Percentiles rank a stretch among this genome's conserved stretches.
These are phyloP conservation scores for Plebejus melissa DNA, from an alignment of 2,888 invertebrate genomes.

Conservation along the genomic window DNA sequence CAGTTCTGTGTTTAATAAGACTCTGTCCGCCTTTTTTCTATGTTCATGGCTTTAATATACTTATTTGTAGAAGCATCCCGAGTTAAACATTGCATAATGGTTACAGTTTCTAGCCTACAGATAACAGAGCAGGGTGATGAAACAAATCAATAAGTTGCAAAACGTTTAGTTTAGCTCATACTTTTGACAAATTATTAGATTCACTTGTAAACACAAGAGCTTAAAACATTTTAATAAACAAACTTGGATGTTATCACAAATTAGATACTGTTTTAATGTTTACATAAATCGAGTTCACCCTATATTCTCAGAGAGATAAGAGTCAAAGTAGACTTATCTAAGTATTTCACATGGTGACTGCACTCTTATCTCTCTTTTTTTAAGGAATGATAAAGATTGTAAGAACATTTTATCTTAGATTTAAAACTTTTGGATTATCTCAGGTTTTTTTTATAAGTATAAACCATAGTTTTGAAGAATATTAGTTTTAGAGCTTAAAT, in stretches of 20 bases:
- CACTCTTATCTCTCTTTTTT: constrained; percentile 34
- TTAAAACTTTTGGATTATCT: background rate
- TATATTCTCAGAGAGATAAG: constrained; percentile 21
- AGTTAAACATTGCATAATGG: background rate
- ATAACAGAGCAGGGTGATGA: too few relatives aligned
- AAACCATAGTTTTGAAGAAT: too few relatives aligned
- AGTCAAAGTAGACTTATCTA: constrained; percentile 22
- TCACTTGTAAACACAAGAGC: background rate
- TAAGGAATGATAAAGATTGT: background rate
- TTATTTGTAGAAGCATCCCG: background rate
- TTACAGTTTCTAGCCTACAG: background rate
- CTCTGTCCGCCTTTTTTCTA: too few relatives aligned
- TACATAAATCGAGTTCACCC: background rate
- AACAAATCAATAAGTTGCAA: too few relatives aligned
- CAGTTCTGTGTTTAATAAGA: too few relatives aligned
- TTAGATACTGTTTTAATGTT: background rate
- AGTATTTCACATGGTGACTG: constrained; percentile 39
- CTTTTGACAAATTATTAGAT: background rate
- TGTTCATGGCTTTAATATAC: too few relatives aligned
- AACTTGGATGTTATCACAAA: constrained; percentile 1
- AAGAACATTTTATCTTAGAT: background rate
- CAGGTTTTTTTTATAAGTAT: background rate
- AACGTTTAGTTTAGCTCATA: background rate
- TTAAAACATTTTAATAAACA: background rate
- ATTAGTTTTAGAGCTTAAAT: too few relatives aligned